Base-by-base conservation (phyloP, 2,888 invertebrate genomes). In the Thera britannica region DNA sequence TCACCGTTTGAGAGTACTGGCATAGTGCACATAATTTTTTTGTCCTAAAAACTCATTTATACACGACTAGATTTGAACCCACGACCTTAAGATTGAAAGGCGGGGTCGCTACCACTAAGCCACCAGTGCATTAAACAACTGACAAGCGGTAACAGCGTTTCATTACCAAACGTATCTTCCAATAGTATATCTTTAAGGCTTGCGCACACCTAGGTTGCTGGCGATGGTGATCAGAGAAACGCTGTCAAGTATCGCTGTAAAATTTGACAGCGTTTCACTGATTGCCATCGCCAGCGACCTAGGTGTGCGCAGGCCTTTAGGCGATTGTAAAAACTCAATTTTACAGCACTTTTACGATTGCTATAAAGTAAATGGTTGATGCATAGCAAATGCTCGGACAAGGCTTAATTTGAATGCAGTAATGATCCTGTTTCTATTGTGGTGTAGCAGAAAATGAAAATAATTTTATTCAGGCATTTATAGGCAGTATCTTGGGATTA, bases 281-380 rank as follows among this genome's bases (percentile, higher is more conserved):
- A 23, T 23, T 23, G 23, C 23, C 23, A 23, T 23, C 23, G 23
- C 23, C 23, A 23, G 23, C 23, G 23, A 23, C 23, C 23, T 23
- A 23, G 23, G 23, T 23, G 23, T 23, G 23, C 23, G 1, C 23
- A 23, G 23, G 23, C 57, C 65, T 68, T 64, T 56, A 59, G 44
- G 44, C 44, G 36, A 41, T 56, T 69, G 65, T 70, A 72, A 70
- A 64, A 38, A 41, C 12, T n/a, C 48, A 67, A 56, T 67, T 75
- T 72, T 69, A 72, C 66, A 46, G 66, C 62, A 38, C 46, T 72
- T 77, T 76, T 74, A 76, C 67, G 75, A 71, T 55, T 46, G 54
- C 63, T 46, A 73, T 75, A 76, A 74, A 76, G 69, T 65, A 70
- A 73, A 75, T 74, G 72, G 70, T 74, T 68, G 71, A 72, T 71